Base-by-base conservation (phyloP, 2,888 invertebrate genomes). In the Leptinotarsa haldemani region DNA sequence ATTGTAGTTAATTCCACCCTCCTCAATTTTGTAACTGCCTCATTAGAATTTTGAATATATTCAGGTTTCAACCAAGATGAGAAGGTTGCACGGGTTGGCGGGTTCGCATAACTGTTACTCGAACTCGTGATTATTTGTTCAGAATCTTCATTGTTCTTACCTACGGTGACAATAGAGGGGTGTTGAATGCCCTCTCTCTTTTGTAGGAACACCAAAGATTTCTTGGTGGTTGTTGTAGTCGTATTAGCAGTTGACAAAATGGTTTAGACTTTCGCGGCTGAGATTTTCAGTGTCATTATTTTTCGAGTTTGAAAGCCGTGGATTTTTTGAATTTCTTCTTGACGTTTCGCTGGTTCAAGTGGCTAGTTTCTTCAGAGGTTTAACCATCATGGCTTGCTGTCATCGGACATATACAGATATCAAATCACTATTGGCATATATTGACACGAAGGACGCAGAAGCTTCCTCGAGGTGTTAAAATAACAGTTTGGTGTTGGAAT, bases 371-470 rank as follows among this genome's bases (percentile, higher is more conserved):
- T n/a, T n/a, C n/a, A n/a, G n/a, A n/a, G n/a, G n/a, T n/a, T n/a
- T n/a, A n/a, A n/a, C n/a, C n/a, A n/a, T n/a, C n/a, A n/a, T n/a
- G n/a, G n/a, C n/a, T n/a, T n/a, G n/a, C n/a, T n/a, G 75, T 76
- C 40, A 76, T 22, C 13, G 89, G 88, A 87, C 85, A 80, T 89
- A 88, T 15, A 89, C 88, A 3, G 70, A 65, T 16, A 71, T 46
- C 4, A 65, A 58, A n/a, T 72, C 71, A 4, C 74, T 69, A 22
- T 79, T 77, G 1, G 78, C 63, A 50, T 89, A 85, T 79, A 90
- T 89, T 0, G 92, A 91, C 82, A 92, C 90, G 75, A 92, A 90
- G 80, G 91, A 90, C 7, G 90, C 88, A 0, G 88, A 85, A 13
- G 89, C 88, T 78, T 87, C 88, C 74, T 88, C 86, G 20, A 20